phyloP scores from a whole-genome alignment of 2,888 invertebrate species.

The Icerya purchasi region DNA sequence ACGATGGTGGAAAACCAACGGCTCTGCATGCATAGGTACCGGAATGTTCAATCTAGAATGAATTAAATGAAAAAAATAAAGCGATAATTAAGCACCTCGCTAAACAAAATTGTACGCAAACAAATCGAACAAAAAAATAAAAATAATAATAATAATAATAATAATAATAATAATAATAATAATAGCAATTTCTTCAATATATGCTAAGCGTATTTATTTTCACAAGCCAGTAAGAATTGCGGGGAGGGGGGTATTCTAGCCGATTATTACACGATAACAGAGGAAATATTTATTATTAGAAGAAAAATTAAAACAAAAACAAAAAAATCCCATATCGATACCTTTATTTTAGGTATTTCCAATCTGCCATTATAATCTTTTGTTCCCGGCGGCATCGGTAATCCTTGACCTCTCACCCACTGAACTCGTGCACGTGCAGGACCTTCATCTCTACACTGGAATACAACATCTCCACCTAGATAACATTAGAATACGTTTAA shows the following conservation, averaged over 20 bases:
- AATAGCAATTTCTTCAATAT: too few species aligned
- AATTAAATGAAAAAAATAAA: too few species aligned
- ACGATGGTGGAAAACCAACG: constrained; percentile 34
- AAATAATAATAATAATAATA: too few species aligned
- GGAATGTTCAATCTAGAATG: constrained; percentile 40
- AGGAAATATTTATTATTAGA: neutral
- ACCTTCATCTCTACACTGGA: constrained; percentile 85
- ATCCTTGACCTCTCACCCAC: constrained; percentile 49
- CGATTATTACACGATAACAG: neutral
- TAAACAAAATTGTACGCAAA: too few species aligned
- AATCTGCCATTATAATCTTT: constrained; percentile 53
- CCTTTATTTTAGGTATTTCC: constrained; percentile 61
- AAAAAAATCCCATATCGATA: constrained; percentile 22
- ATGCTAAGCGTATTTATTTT: too few species aligned
- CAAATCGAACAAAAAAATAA: too few species aligned
- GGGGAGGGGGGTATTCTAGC: too few species aligned
- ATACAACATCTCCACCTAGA: constrained; percentile 75
- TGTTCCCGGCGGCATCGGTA: constrained; percentile 54
- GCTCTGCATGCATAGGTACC: constrained; percentile 74
- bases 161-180: too few species aligned
- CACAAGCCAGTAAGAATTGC: too few species aligned
- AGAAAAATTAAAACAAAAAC: neutral
- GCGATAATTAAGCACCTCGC: too few species aligned
- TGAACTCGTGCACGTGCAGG: constrained; percentile 46
- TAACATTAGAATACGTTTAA: too few species aligned